phyloP scores from a whole-genome alignment of 2,113 vertebrate genomes.

The Macrotus californicus region DNA sequence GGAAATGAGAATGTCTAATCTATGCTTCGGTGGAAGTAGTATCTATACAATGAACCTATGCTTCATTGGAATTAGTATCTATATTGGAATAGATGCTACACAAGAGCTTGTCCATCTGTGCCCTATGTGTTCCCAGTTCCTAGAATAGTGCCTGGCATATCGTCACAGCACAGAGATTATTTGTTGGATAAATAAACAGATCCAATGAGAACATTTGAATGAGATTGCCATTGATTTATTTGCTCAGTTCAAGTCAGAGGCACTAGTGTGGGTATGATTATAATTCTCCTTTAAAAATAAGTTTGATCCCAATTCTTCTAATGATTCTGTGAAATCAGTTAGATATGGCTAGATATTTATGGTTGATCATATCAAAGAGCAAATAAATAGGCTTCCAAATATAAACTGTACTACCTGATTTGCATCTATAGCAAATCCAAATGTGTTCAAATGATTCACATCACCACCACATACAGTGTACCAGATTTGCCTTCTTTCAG shows the following conservation, averaged over 20 bases:
- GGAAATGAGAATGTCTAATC: neutral
- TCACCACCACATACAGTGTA: neutral
- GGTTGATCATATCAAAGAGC: neutral
- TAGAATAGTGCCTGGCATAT: neutral
- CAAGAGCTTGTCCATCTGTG: neutral
- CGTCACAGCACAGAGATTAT: neutral
- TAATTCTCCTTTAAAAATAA: constrained; percentile 15
- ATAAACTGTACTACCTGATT: neutral
- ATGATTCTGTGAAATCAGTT: constrained; percentile 15
- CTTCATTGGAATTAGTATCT: too few species aligned
- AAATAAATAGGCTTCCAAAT: neutral
- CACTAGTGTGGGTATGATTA: neutral
- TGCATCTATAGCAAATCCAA: neutral
- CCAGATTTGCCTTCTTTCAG: neutral
- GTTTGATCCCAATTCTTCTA: neutral
- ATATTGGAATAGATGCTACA: neutral
- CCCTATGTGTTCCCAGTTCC: neutral
- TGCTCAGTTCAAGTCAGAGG: neutral
- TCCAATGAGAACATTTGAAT: neutral
- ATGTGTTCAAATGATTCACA: neutral
- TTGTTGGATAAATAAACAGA: neutral
- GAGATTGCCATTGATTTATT: neutral
- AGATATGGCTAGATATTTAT: neutral
- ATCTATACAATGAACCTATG: too few species aligned
- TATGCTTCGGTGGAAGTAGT: neutral